A percentile compares a stretch with the other conserved stretches of the same genome.
Evolutionary conservation across 2,888 invertebrate genomes (phyloP).

Genomic region (Mayetiola destructor): DNA sequence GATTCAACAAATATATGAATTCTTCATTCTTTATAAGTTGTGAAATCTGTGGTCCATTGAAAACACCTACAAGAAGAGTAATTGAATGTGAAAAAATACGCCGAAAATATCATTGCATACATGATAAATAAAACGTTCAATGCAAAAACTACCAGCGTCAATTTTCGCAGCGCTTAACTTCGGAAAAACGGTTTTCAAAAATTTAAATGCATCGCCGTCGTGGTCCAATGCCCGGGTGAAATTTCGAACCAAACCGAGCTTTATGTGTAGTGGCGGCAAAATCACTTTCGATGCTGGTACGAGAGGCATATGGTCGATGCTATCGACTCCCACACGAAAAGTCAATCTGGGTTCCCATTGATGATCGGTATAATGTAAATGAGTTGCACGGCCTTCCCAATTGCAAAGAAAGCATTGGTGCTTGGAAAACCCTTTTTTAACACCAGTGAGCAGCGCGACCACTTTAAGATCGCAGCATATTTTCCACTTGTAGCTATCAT

Average conservation of each 20-base stretch:
- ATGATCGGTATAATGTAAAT: conserved; percentile 16
- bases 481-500: conserved; percentile 20
- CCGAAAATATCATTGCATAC: background rate
- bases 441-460: conserved; percentile 17
- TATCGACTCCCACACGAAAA: conserved; percentile 16
- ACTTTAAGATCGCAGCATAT: conserved; percentile 20
- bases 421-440: conserved; percentile 19
- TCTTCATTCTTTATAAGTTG: background rate
- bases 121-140: background rate
- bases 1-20: background rate
- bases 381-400: conserved; percentile 17
- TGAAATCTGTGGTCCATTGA: background rate
- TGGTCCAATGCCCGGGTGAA: background rate
- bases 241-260: background rate
- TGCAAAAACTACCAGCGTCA: background rate
- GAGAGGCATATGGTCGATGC: conserved; percentile 16
- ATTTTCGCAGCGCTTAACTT: background rate
- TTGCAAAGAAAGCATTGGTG: conserved; percentile 17
- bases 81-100: background rate
- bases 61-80: background rate
- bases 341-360: conserved; percentile 17
- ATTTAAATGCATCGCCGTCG: background rate
- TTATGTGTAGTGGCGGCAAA: conserved; percentile 15
- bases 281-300: conserved; percentile 15
- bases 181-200: background rate